These are phyloP conservation scores for Agrochola litura DNA, from an alignment of 2,888 invertebrate species.

Conservation along the genomic window DNA sequence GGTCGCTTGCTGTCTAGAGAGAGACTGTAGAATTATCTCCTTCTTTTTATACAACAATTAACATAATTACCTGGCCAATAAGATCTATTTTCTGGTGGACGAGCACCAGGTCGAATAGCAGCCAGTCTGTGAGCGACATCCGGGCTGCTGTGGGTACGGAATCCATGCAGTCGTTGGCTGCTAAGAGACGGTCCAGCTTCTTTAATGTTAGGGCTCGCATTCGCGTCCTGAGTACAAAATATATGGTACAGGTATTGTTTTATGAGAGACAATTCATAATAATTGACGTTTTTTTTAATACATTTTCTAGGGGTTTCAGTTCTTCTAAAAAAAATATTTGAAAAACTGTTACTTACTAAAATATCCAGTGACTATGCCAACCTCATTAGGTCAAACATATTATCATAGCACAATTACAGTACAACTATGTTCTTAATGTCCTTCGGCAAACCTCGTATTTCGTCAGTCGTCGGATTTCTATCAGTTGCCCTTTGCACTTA, in stretches of 20 bases:
- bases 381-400: background rate
- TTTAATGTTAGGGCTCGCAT: slow-evolving; percentile 83
- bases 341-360: no score
- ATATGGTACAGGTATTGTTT: background rate
- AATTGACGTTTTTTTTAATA: no score
- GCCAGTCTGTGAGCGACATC: slow-evolving; percentile 85
- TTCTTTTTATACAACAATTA: background rate
- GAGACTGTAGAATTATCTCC: background rate
- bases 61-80: slow-evolving; percentile 77
- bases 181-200: slow-evolving; percentile 79
- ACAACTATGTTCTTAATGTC: no score
- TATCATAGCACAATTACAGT: background rate
- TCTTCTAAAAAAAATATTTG: no score
- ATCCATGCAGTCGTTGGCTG: slow-evolving; percentile 74
- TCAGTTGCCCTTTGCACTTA: no score
- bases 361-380: background rate
- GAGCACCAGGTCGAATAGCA: slow-evolving; percentile 83
- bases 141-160: slow-evolving; percentile 75
- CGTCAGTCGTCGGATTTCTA: no score
- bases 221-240: slow-evolving; percentile 74
- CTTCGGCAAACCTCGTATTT: no score
- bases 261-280: background rate
- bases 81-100: slow-evolving; percentile 86
- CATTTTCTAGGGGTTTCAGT: no score
- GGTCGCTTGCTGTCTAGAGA: slow-evolving; percentile 74